Percentiles rank a stretch among this genome's conserved stretches.
Conservation (phyloP, 53 echinoderm and acorn worm species). For the Henricia sp. region DNA sequence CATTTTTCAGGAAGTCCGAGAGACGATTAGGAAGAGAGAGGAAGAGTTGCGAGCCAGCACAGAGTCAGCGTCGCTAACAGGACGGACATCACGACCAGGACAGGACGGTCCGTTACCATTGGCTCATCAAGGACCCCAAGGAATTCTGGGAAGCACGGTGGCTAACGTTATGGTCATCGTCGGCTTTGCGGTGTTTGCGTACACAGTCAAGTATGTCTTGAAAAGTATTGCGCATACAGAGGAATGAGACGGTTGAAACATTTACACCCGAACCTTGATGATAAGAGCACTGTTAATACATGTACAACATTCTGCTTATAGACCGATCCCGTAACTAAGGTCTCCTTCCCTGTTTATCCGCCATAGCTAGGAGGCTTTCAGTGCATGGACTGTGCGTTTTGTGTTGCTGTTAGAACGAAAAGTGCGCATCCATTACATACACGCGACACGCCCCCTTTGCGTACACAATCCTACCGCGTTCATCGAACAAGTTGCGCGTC, state of each 20-base stretch:
- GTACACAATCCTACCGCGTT: too few relatives aligned
- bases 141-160: slow-evolving; percentile 93
- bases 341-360: too few relatives aligned
- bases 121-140: slow-evolving; percentile 69
- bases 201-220: slow-evolving; percentile 97
- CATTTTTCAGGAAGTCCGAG: slow-evolving; percentile 70
- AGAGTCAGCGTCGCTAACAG: slow-evolving; percentile 51
- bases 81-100: slow-evolving; percentile 43
- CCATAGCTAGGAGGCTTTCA: too few relatives aligned
- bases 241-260: slow-evolving; percentile 42
- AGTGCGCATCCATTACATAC: too few relatives aligned
- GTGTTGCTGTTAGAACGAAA: too few relatives aligned
- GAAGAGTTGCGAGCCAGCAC: slow-evolving; percentile 81
- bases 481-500: too few relatives aligned
- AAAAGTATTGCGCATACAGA: slow-evolving; percentile 85
- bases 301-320: too few relatives aligned
- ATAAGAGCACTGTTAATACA: too few relatives aligned
- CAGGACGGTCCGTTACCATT: slow-evolving; percentile 46
- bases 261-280: too few relatives aligned
- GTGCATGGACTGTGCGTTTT: too few relatives aligned
- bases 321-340: too few relatives aligned
- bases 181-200: slow-evolving; percentile 97
- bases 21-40: slow-evolving; percentile 67
- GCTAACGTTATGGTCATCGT: slow-evolving; percentile 95
- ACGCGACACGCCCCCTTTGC: too few relatives aligned